phyloP scores from a whole-genome alignment of 2,888 invertebrate genomes.

The Lepidochitona cinerea region DNA sequence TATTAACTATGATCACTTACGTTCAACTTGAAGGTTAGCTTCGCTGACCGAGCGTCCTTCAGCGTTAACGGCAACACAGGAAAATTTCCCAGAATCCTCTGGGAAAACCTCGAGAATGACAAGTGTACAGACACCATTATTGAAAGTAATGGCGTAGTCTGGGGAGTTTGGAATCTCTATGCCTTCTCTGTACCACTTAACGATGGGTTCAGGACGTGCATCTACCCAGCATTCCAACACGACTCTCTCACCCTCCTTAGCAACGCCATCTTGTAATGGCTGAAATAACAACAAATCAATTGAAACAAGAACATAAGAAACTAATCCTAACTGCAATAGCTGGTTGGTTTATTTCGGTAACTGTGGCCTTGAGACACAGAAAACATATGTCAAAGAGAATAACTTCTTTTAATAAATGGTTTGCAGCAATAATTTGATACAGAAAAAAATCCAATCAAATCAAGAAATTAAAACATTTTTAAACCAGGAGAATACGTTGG shows the following conservation, averaged over 20 bases:
- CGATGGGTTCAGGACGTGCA: constrained; percentile 65
- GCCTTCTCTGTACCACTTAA: constrained; percentile 68
- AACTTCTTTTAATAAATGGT: background rate
- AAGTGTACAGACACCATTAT: constrained; percentile 83
- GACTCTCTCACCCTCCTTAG: constrained; percentile 60
- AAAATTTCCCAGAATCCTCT: constrained; percentile 84
- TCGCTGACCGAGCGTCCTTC: constrained; percentile 76
- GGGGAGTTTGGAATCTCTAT: constrained; percentile 76
- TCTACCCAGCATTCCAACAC: constrained; percentile 60
- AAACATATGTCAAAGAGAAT: too few relatives aligned
- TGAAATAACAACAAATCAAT: constrained; percentile 12
- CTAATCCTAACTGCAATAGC: too few relatives aligned
- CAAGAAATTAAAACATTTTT: too few relatives aligned
- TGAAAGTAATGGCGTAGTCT: constrained; percentile 79
- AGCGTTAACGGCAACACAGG: constrained; percentile 84
- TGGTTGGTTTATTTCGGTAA: too few relatives aligned
- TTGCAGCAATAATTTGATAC: background rate
- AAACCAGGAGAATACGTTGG: too few relatives aligned
- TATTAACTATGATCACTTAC: too few relatives aligned
- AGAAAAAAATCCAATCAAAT: too few relatives aligned
- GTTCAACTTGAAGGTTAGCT: constrained; percentile 53
- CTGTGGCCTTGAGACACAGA: too few relatives aligned
- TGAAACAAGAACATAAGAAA: too few relatives aligned
- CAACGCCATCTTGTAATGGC: constrained; percentile 49
- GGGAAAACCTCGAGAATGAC: constrained; percentile 77